Percentiles rank a stretch among this genome's conserved stretches.
Evolutionary conservation across 92 coral and sea anemone genomes (phyloP).

Genomic region (Porites lobata): DNA sequence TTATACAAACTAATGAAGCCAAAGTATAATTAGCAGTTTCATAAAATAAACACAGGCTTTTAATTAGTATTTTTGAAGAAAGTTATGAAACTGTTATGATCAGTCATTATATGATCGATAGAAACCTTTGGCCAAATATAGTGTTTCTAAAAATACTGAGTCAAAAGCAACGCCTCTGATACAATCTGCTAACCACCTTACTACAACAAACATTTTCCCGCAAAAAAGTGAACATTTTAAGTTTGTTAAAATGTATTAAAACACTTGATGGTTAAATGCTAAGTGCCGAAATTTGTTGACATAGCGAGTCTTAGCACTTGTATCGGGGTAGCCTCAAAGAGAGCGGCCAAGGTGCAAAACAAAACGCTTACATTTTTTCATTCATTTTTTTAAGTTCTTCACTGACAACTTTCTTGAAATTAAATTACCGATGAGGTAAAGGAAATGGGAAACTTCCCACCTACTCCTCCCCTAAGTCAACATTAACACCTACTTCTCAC

Average conservation of each 20-base stretch:
- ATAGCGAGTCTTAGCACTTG: constrained; percentile 20
- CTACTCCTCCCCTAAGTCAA: too few relatives aligned
- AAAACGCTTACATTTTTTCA: neutral
- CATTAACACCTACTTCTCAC: too few relatives aligned
- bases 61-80: too few relatives aligned
- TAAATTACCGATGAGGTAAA: too few relatives aligned
- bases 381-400: too few relatives aligned
- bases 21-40: neutral
- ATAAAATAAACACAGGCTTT: neutral
- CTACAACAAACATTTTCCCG: neutral
- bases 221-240: neutral
- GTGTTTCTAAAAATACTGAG: too few relatives aligned
- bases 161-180: too few relatives aligned
- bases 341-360: neutral
- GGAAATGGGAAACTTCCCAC: too few relatives aligned
- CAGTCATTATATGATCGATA: too few relatives aligned
- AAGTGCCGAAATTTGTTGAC: constrained; percentile 20
- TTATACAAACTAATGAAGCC: neutral
- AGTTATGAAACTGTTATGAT: too few relatives aligned
- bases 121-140: too few relatives aligned
- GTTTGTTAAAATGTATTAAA: neutral
- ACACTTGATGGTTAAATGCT: neutral
- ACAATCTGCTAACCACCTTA: neutral
- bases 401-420: too few relatives aligned
- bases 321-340: neutral